Conservation (phyloP, 2,113 vertebrate species). For the Phoxinus phoxinus region DNA sequence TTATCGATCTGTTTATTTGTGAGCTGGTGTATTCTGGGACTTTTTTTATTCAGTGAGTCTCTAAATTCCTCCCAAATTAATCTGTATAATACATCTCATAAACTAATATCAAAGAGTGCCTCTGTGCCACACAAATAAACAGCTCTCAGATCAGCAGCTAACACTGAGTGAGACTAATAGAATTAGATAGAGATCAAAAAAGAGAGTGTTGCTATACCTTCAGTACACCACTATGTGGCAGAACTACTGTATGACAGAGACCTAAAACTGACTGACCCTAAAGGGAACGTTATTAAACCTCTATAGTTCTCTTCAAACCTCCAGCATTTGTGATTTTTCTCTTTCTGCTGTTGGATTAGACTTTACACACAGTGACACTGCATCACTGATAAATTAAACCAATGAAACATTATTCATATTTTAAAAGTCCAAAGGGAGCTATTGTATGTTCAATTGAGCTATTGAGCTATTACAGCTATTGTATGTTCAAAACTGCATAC, state of each 20-base stretch:
- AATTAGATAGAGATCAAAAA: neutral
- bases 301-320: neutral
- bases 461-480: no score
- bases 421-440: neutral
- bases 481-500: neutral
- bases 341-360: conserved; percentile 36
- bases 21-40: neutral
- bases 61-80: neutral
- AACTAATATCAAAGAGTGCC: conserved; percentile 18
- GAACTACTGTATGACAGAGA: conserved; percentile 54
- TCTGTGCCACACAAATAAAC: neutral
- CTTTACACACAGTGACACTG: neutral
- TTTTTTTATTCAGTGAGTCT: neutral
- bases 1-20: neutral
- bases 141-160: neutral
- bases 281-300: conserved; percentile 45
- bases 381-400: neutral
- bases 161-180: conserved; percentile 8
- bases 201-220: conserved; percentile 55
- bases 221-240: conserved; percentile 72
- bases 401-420: neutral
- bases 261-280: conserved; percentile 58
- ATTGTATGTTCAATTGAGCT: neutral
- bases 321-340: conserved; percentile 39
- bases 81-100: neutral